Base-by-base conservation (phyloP, 2,888 invertebrate genomes). In the Neria commutata region DNA sequence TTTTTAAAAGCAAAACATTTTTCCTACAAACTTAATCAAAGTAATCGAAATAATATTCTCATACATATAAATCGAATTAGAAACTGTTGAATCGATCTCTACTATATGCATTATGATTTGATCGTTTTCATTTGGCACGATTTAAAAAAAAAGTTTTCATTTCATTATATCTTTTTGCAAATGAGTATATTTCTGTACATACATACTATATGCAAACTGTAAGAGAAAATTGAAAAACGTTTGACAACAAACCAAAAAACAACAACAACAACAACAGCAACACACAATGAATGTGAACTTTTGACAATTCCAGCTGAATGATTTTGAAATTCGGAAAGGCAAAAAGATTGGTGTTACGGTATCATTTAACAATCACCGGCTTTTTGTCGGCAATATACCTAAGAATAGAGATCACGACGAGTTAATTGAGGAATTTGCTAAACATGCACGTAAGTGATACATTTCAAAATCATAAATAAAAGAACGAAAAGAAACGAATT, bases 341-440 rank as follows among this genome's bases (percentile, higher is more conserved):
- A 96, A 96, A 92, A 94, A 93, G 90, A 93, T 97, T 91, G 96
- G 96, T 89, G 95, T 96, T 86, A 96, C 95, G 88, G 91, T 96
- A 89, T 97, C 96, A 88, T 94, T 95, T 91, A 96, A 97, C 91
- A 97, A 97, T 92, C 94, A 95, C 88, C 94, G 96, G 89, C 92
- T 97, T 89, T 97, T 96, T 94, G 95, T 97, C 89, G 97, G 96
- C 87, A 97, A 97, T 94, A 96, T 97, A 90, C 96, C 97, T 89
- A 97, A 97, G 92, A 95, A 94, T 91, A 95, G 95, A 91, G 94
- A 95, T 90, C 94, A 92, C 89, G 95, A 95, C 87, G 95, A 96
- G 91, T 94, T 97, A 88, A 91, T 92, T 89, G 95, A 96, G 91
- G 96, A 97, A 89, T 96, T 97, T 91, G 89, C 93, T 88, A 95